phyloP scores from a whole-genome alignment of 2,797 vertebrate species.

The Intellagama lesueurii region DNA sequence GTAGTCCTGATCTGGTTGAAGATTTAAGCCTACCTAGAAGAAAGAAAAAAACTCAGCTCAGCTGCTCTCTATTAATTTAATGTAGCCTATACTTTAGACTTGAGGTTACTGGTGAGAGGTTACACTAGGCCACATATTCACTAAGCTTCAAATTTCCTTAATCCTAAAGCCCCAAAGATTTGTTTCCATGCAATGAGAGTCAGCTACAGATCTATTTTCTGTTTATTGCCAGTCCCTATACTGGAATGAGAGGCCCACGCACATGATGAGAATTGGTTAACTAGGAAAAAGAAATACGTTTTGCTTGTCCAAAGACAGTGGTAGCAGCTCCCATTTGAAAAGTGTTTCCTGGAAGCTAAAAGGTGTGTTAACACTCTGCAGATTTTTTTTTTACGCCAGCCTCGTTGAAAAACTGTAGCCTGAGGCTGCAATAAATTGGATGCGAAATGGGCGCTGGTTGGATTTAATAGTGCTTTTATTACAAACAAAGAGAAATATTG shows the following conservation, averaged over 20 bases:
- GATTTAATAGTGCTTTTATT: conserved; percentile 40
- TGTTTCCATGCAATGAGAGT: conserved; percentile 7
- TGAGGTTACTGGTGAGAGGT: not conserved
- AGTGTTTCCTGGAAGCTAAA: conserved; percentile 18
- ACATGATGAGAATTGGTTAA: conserved; percentile 32
- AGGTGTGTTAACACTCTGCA: conserved; percentile 6
- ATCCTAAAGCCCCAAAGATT: conserved; percentile 6
- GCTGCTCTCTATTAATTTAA: not conserved
- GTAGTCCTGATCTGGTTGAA: not conserved
- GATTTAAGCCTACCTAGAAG: not conserved
- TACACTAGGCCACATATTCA: not conserved
- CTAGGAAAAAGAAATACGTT: conserved; percentile 31
- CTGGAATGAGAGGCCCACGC: not conserved
- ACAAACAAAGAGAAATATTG: conserved; percentile 26
- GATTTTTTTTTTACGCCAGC: conserved; percentile 28
- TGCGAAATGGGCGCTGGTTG: conserved; percentile 9
- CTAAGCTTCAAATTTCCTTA: not conserved
- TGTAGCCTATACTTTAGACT: not conserved
- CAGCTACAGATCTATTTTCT: not conserved
- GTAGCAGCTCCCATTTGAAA: not conserved
- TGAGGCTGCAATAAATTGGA: conserved; percentile 26
- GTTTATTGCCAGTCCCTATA: not conserved
- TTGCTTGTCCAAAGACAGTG: not conserved
- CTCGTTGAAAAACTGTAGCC: not conserved
- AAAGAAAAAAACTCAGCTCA: not conserved